Percentiles rank a stretch among this genome's conserved stretches.
Conservation (phyloP, 1,140 invertebrate species). For the Popillia japonica region DNA sequence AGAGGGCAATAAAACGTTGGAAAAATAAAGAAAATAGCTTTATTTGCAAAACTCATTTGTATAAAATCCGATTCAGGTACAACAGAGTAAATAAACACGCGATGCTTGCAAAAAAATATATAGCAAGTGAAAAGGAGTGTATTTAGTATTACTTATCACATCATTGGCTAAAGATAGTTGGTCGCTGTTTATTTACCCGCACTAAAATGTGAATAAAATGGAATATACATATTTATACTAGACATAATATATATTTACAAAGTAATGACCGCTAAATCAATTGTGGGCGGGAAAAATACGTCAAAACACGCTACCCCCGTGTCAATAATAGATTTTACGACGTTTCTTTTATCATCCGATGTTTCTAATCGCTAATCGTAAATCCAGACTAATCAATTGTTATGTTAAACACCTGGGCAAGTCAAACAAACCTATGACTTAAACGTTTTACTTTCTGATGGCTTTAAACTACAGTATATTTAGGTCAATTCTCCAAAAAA, state of each 20-base stretch:
- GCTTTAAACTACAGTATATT: neutral
- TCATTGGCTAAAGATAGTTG: conserved; percentile 8
- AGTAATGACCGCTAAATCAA: conserved; percentile 14
- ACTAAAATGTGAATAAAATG: conserved; percentile 4
- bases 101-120: conserved; percentile 6
- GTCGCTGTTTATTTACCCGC: neutral
- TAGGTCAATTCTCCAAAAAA: neutral
- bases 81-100: neutral
- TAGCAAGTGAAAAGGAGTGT: conserved; percentile 3
- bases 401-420: neutral
- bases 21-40: neutral
- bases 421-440: conserved; percentile 9
- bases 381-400: conserved; percentile 4
- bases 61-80: neutral
- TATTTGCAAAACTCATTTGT: conserved; percentile 9
- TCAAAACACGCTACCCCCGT: neutral
- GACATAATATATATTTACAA: conserved; percentile 12
- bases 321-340: conserved; percentile 10
- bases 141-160: conserved; percentile 3
- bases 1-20: neutral
- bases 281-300: conserved; percentile 5
- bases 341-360: neutral
- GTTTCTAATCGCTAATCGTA: neutral
- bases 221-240: neutral
- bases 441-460: neutral